phyloP scores from a whole-genome alignment of 2,797 vertebrate genomes.

The Gallinago stenura region DNA sequence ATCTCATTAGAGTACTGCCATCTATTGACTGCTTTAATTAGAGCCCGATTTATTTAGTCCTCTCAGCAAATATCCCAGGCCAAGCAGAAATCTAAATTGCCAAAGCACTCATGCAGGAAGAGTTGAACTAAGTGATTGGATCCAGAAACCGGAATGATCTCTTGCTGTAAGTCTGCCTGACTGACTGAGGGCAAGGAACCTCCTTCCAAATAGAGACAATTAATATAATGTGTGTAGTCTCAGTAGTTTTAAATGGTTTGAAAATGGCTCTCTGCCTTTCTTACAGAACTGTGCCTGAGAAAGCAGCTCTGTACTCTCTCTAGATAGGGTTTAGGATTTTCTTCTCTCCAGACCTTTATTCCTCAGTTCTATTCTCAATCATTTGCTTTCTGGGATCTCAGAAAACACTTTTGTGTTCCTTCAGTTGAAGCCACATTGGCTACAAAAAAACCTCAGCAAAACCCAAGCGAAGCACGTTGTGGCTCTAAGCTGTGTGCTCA shows the following conservation, averaged over 20 bases:
- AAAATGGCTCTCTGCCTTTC: not conserved
- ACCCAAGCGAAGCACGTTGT: not conserved
- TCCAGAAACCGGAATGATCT: not conserved
- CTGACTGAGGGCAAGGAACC: not conserved
- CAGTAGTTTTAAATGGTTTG: not conserved
- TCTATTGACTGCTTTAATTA: too few species aligned
- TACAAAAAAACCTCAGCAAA: not conserved
- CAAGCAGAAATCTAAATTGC: not conserved
- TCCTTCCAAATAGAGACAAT: not conserved
- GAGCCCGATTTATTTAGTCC: accelerated
- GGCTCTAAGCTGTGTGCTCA: not conserved
- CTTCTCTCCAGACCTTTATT: not conserved
- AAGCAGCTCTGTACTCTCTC: not conserved
- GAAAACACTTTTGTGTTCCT: not conserved
- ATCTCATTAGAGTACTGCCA: too few species aligned
- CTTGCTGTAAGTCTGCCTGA: not conserved
- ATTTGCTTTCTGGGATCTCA: not conserved
- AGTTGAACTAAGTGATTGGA: not conserved
- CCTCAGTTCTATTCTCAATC: not conserved
- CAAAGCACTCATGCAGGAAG: not conserved
- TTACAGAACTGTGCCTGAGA: not conserved
- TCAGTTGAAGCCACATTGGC: not conserved
- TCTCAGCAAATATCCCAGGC: not conserved
- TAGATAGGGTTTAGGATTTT: not conserved
- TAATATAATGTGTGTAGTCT: too few species aligned